A percentile compares a stretch with the other conserved stretches of the same genome.
These are phyloP conservation scores for Bettongia penicillata DNA, from an alignment of 2,113 vertebrate genomes.

Conservation along the genomic window DNA sequence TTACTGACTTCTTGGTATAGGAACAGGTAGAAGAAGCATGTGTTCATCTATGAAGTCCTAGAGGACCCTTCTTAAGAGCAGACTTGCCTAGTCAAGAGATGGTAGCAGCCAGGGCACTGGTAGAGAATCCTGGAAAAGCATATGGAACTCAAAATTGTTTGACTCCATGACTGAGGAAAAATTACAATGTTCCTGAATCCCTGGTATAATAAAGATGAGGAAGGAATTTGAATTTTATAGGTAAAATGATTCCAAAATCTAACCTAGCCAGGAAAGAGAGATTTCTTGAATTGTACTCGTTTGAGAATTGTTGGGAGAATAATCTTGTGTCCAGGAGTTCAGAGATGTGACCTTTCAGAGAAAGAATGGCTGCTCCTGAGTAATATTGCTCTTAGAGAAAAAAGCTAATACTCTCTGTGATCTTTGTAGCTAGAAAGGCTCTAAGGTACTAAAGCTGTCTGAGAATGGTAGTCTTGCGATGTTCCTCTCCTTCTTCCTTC, in stretches of 20 bases:
- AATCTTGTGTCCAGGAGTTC: not conserved
- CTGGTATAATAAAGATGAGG: not conserved
- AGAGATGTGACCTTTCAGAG: not conserved
- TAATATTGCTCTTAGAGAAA: not conserved
- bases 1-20: not conserved
- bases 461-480: not conserved
- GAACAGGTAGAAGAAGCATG: not conserved
- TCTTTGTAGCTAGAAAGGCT: not conserved
- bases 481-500: not conserved
- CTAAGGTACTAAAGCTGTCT: not conserved
- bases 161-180: not conserved
- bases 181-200: not conserved
- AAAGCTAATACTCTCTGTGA: not conserved
- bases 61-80: not conserved
- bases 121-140: not conserved
- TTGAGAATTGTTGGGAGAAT: not conserved
- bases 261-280: not conserved
- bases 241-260: not conserved
- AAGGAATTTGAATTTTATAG: not conserved
- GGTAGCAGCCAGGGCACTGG: not conserved
- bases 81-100: not conserved
- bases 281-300: not conserved
- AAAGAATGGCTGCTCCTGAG: not conserved
- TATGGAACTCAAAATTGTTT: not conserved
- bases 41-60: not conserved